Percentiles rank a stretch among this genome's conserved stretches.
phyloP scores from a whole-genome alignment of 2,797 vertebrate genomes.

The Ataeniobius toweri region DNA sequence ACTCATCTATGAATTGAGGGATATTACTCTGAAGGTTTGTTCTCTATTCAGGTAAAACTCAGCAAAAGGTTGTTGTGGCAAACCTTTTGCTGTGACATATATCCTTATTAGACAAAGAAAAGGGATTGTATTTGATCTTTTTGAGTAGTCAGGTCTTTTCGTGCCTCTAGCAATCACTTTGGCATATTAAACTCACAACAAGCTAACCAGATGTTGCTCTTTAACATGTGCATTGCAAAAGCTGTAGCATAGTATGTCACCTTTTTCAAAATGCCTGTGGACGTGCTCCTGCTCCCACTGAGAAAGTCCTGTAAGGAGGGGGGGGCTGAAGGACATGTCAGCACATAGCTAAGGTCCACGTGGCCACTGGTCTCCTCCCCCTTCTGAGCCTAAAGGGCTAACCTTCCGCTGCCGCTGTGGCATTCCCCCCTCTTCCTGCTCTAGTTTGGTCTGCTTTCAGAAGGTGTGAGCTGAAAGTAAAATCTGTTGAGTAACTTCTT shows the following conservation, averaged over 20 bases:
- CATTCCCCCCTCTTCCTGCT: conserved; percentile 37
- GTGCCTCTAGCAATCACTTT: background rate
- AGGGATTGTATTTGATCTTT: background rate
- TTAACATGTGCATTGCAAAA: background rate
- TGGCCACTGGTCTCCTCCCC: conserved; percentile 79
- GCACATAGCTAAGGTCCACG: conserved; percentile 82
- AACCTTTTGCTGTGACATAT: background rate
- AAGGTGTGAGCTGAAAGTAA: conserved; percentile 19
- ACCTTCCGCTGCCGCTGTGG: conserved; percentile 64
- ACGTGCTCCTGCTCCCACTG: conserved; percentile 11
- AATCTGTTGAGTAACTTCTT: conserved; percentile 15
- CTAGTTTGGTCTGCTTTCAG: conserved; percentile 47
- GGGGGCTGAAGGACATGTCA: conserved; percentile 72
- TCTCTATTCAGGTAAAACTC: background rate
- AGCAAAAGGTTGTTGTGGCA: background rate
- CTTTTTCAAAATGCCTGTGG: conserved; percentile 1
- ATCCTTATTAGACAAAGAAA: background rate
- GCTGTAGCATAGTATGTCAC: conserved; percentile 12
- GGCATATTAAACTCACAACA: background rate
- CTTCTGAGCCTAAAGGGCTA: conserved; percentile 69
- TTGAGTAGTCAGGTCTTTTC: background rate
- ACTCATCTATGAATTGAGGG: background rate
- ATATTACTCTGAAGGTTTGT: background rate
- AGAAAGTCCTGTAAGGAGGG: conserved; percentile 26
- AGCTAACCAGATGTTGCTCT: background rate